phyloP scores from a whole-genome alignment of 2,113 vertebrate genomes.

The Australoheros scitulus region DNA sequence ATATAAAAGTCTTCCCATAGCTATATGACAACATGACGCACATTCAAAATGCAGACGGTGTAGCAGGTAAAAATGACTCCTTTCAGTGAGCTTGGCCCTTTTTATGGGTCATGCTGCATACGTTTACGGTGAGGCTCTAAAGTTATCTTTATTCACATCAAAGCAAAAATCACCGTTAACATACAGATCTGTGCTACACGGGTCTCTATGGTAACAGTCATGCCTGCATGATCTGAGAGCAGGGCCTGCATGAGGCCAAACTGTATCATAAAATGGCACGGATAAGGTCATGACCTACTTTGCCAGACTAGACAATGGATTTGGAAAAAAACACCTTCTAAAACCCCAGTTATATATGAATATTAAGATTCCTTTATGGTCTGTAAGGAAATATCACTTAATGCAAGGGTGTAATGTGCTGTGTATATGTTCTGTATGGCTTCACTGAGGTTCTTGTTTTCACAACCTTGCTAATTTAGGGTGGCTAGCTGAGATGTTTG shows the following conservation, averaged over 20 bases:
- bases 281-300: not conserved
- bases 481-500: constrained; percentile 26
- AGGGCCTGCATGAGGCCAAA: not conserved
- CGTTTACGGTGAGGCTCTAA: not conserved
- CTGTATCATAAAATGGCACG: not conserved
- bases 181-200: not conserved
- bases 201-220: not conserved
- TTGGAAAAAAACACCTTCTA: not conserved
- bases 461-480: constrained; percentile 42
- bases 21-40: not conserved
- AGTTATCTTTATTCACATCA: not conserved
- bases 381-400: not conserved
- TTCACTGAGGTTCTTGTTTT: constrained; percentile 38
- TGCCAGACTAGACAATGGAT: not conserved
- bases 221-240: not conserved
- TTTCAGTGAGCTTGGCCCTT: not conserved
- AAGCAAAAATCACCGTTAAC: not conserved
- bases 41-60: not conserved
- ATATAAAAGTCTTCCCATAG: not conserved
- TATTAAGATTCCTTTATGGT: not conserved
- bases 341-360: not conserved
- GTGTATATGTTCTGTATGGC: not conserved
- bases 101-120: not conserved
- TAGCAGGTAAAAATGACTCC: not conserved
- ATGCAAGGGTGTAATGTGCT: not conserved